These are phyloP conservation scores for Dicrostonyx torquatus DNA, from an alignment of 2,797 vertebrate species.

Conservation along the genomic window DNA sequence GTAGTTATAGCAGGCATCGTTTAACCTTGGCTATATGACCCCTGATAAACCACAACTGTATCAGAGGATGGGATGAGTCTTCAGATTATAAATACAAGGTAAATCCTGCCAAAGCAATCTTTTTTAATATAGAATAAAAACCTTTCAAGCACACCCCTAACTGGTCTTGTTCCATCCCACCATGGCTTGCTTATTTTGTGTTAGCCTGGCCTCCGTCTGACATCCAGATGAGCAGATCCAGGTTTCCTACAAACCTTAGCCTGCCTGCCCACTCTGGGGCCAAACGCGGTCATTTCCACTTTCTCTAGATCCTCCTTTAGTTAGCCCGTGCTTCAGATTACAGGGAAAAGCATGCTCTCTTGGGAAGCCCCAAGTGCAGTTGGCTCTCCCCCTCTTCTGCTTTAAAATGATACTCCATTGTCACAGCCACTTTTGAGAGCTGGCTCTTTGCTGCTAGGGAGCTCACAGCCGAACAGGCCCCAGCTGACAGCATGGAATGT, in stretches of 20 bases:
- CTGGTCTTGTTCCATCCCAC: not conserved
- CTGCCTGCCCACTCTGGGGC: not conserved
- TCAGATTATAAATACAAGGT: not conserved
- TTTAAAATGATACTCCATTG: not conserved
- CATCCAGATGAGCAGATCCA: not conserved
- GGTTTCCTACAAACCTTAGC: no score
- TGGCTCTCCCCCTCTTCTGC: not conserved
- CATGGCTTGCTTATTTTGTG: not conserved
- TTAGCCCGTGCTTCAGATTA: not conserved
- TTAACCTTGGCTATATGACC: not conserved
- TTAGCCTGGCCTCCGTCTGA: not conserved
- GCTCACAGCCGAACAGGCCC: not conserved
- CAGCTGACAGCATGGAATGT: not conserved
- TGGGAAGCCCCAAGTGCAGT: not conserved
- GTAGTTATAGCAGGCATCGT: slow-evolving; percentile 6
- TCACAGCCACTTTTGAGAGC: not conserved
- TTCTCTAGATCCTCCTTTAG: not conserved
- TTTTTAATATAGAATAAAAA: slow-evolving; percentile 39
- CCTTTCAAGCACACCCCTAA: not conserved
- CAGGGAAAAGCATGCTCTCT: not conserved
- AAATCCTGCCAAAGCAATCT: slow-evolving; percentile 9
- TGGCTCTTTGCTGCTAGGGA: not conserved
- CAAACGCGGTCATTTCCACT: not conserved
- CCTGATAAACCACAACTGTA: not conserved
- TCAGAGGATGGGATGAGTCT: slow-evolving; percentile 13